Evolutionary conservation across 2,888 invertebrate genomes (phyloP).

Genomic region (Trichacis sp.): DNA sequence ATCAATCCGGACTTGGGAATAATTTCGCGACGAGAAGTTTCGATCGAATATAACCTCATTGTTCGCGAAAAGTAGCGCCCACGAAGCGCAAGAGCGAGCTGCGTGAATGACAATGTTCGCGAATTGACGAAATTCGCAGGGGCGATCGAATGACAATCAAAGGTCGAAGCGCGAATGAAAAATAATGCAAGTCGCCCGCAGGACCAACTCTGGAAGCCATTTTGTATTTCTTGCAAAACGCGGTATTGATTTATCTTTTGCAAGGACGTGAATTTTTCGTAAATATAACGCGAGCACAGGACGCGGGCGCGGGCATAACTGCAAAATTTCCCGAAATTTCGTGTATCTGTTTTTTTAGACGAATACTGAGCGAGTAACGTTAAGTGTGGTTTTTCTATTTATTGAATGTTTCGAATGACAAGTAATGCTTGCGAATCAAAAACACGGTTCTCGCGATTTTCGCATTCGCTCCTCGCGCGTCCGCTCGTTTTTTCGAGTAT

Average conservation of each 20-base stretch:
- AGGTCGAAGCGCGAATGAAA: slow-evolving; percentile 10
- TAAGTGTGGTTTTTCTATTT: slow-evolving; percentile 12
- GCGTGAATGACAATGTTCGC: not conserved
- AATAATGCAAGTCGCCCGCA: slow-evolving; percentile 14
- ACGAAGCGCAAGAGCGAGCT: not conserved
- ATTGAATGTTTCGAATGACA: slow-evolving; percentile 49
- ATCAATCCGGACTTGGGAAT: too few species aligned
- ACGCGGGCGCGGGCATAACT: slow-evolving; percentile 21
- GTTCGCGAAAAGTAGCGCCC: not conserved
- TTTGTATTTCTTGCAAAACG: slow-evolving; percentile 65
- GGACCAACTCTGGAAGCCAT: slow-evolving; percentile 58
- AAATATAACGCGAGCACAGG: slow-evolving; percentile 22
- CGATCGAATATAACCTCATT: not conserved
- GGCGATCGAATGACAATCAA: not conserved
- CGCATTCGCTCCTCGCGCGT: slow-evolving; percentile 42
- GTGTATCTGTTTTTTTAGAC: not conserved
- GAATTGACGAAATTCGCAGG: not conserved
- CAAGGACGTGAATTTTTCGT: slow-evolving; percentile 50
- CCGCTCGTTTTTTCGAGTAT: slow-evolving; percentile 45
- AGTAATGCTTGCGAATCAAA: slow-evolving; percentile 54
- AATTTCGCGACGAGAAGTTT: too few species aligned
- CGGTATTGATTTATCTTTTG: slow-evolving; percentile 69
- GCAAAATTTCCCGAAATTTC: slow-evolving; percentile 3
- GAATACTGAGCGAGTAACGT: slow-evolving; percentile 5
- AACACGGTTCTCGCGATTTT: slow-evolving; percentile 50